These are phyloP conservation scores for Agrotis ipsilon DNA, from an alignment of 2,888 invertebrate genomes.

Conservation along the genomic window DNA sequence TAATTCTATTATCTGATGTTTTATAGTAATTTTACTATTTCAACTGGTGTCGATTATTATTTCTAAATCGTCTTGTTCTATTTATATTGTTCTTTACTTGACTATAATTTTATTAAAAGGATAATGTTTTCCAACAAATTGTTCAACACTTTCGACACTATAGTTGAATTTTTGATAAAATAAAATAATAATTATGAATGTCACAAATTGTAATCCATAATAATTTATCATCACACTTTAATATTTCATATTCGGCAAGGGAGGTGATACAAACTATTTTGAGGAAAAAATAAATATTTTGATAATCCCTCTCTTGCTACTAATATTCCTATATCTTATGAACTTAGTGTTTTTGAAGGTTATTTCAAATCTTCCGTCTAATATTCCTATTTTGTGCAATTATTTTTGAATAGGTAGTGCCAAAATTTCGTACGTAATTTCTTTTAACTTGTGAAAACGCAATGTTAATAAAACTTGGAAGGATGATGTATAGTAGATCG, in stretches of 20 bases:
- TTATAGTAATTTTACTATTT: constrained; percentile 11
- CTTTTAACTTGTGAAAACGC: constrained; percentile 4
- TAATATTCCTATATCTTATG: constrained; percentile 37
- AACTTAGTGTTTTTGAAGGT: constrained; percentile 20
- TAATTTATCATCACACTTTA: constrained; percentile 6
- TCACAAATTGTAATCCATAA: constrained; percentile 26
- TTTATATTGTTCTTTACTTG: neutral
- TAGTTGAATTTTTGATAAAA: neutral
- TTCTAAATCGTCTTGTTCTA: neutral
- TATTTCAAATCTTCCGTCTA: constrained; percentile 10
- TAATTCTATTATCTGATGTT: constrained; percentile 25
- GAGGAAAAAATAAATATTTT: constrained; percentile 76
- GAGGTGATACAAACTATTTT: constrained; percentile 81
- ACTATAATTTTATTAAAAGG: neutral
- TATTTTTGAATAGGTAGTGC: constrained; percentile 71
- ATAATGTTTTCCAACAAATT: neutral
- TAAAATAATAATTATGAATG: constrained; percentile 20
- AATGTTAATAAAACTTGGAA: too few relatives aligned
- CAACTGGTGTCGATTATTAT: constrained; percentile 4
- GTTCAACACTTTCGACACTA: constrained; percentile 16
- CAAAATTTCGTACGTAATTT: constrained; percentile 66
- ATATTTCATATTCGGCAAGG: constrained; percentile 64
- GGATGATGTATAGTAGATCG: too few relatives aligned
- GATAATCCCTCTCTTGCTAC: constrained; percentile 77
- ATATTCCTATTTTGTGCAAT: constrained; percentile 21